phyloP scores from a whole-genome alignment of 2,888 invertebrate species.

The Tachina grossa region DNA sequence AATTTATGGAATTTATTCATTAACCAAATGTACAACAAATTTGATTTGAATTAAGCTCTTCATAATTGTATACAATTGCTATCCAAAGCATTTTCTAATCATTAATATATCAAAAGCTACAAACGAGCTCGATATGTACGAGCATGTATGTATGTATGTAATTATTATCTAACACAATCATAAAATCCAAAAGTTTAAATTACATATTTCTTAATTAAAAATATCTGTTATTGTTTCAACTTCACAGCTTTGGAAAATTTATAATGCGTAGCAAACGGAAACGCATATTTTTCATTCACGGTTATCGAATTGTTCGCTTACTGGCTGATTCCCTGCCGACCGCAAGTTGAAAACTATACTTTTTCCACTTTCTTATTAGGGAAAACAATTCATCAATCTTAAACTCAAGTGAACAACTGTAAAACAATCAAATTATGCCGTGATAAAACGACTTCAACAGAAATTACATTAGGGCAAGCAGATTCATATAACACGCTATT shows the following conservation, averaged over 20 bases:
- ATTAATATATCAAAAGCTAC: background rate
- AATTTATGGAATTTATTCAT: constrained; percentile 44
- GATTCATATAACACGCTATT: background rate
- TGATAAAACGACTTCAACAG: background rate
- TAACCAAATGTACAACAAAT: constrained; percentile 26
- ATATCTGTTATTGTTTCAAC: constrained; percentile 5
- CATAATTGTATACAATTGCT: background rate
- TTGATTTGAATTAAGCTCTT: background rate
- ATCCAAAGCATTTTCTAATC: constrained; percentile 1
- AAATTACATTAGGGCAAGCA: background rate
- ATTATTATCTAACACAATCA: background rate
- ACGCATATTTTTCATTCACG: constrained; percentile 47
- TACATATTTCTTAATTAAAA: constrained; percentile 42
- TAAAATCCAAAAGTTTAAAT: constrained; percentile 2
- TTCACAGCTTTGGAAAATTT: constrained; percentile 26
- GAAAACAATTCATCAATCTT: constrained; percentile 55
- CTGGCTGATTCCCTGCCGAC: background rate
- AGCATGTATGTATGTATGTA: too few species aligned
- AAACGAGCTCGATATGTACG: background rate
- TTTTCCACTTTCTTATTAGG: constrained; percentile 13
- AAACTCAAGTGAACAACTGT: constrained; percentile 2
- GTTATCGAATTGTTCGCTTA: constrained; percentile 5
- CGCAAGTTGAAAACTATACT: constrained; percentile 17
- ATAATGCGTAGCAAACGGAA: constrained; percentile 61
- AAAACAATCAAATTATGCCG: constrained; percentile 25